Evolutionary conservation across 1,140 invertebrate species (phyloP).

Genomic region (Daktulosphaira vitifoliae): DNA sequence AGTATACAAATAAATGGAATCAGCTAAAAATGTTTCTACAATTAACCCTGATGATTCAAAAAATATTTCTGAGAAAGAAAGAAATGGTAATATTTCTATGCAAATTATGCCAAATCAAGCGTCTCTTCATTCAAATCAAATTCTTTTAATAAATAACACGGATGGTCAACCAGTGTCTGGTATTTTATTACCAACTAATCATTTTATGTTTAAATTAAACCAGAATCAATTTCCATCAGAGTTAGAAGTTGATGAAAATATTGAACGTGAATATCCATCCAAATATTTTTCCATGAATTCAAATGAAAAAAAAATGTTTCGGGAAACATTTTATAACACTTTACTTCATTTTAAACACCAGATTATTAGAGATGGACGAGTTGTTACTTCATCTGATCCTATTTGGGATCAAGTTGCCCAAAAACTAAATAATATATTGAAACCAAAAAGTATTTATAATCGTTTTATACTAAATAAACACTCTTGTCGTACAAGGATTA

Average conservation of each 20-base stretch:
- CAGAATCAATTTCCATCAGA: background rate
- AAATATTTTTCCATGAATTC: conserved; percentile 29
- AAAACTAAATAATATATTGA: conserved; percentile 18
- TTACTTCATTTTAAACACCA: conserved; percentile 7
- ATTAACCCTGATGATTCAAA: background rate
- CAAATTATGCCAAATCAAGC: too few species aligned
- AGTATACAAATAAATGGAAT: too few species aligned
- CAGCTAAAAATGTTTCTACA: conserved; percentile 15
- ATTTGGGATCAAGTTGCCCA: conserved; percentile 12
- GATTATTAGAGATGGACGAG: conserved; percentile 6
- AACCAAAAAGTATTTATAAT: conserved; percentile 28
- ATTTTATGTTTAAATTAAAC: conserved; percentile 29
- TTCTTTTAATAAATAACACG: conserved; percentile 8
- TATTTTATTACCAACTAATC: conserved; percentile 11
- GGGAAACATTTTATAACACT: conserved; percentile 16
- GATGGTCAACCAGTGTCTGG: conserved; percentile 17
- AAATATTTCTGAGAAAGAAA: too few species aligned
- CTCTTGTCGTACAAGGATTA: conserved; percentile 8
- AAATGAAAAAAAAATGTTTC: conserved; percentile 25
- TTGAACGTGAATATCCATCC: conserved; percentile 15
- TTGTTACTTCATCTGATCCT: conserved; percentile 13
- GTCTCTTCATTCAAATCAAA: conserved; percentile 6
- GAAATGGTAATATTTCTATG: too few species aligned
- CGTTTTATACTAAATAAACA: conserved; percentile 26
- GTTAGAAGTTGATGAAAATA: background rate